phyloP scores from a whole-genome alignment of 2,797 vertebrate genomes.

The Lophius americanus region DNA sequence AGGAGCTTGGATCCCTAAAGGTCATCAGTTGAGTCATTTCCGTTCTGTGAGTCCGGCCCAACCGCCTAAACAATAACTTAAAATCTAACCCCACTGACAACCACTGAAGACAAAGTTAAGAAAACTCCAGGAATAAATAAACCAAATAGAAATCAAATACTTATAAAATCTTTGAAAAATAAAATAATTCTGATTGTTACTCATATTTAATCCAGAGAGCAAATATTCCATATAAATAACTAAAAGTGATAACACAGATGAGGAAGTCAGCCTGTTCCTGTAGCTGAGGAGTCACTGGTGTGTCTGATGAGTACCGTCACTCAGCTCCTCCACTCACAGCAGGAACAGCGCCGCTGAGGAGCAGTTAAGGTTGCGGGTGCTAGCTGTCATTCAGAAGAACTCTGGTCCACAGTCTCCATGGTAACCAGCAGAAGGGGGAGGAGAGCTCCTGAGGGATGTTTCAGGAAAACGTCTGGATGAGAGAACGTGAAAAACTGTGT shows the following conservation, averaged over 20 bases:
- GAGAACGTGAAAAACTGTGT: background rate
- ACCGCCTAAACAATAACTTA: conserved; percentile 64
- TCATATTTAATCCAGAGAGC: conserved; percentile 56
- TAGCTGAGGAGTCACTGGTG: conserved; percentile 7
- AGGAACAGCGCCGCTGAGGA: conserved; percentile 50
- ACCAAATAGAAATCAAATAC: conserved; percentile 69
- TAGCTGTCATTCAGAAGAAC: conserved; percentile 56
- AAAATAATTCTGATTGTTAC: conserved; percentile 78
- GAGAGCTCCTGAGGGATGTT: conserved; percentile 7
- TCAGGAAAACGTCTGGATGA: conserved; percentile 30
- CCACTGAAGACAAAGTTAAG: conserved; percentile 31
- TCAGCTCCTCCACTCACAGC: conserved; percentile 11
- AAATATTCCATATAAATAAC: conserved; percentile 67
- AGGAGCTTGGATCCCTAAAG: background rate
- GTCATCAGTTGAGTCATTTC: conserved; percentile 22
- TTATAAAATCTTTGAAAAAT: conserved; percentile 72
- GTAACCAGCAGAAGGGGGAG: conserved; percentile 34
- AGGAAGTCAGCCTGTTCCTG: conserved; percentile 36
- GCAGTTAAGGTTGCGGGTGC: conserved; percentile 77
- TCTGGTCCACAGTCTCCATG: conserved; percentile 50
- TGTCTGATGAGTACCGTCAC: conserved; percentile 15
- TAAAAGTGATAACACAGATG: conserved; percentile 43
- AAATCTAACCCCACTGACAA: conserved; percentile 47
- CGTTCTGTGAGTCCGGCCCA: conserved; percentile 7
- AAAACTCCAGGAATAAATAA: conserved; percentile 75